Base-by-base conservation (phyloP, 2,888 invertebrate species). In the Allacma fusca region DNA sequence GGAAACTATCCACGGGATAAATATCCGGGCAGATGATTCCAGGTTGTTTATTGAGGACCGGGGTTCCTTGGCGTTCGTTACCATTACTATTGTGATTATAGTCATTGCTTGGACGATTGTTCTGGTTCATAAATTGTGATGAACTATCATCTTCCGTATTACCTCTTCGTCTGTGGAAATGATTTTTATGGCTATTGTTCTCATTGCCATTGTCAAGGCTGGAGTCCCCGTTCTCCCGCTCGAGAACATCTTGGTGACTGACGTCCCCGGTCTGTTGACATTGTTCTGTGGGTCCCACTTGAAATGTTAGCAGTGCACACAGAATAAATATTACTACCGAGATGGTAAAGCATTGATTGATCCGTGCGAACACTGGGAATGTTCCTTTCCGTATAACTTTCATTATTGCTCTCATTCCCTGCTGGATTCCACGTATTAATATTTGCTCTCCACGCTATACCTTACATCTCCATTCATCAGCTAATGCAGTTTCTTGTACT, bases 1-100 rank as follows among this genome's bases (percentile, higher is more conserved):
- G 78, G 67, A 76, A 75, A 34, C 75, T 65, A 26, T 78, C 76
- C 13, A 78, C 23, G 21, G 78, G 78, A 43, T 71, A 71, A 70
- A 70, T 70, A 70, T 70, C 70, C 23, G 70, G 70, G 28, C 70
- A 70, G 26, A 70, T 70, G 19, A 70, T 28, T 50, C 70, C 70
- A 23, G 70, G 70, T 26, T 70, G 70, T 70, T 70, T 70, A 29
- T 67, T 67, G 19, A 70, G 19, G 7, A 70, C 70, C 28, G 50
- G 50, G 50, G 26, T 50, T 1, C 70, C 70, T 26, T 70, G 40
- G 5, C 70, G 44, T 24, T 70, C 70, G 19, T 21, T 40, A 43
- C 23, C 43, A 23, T 70, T 50, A 50, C 24, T 44, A 50, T 70
- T 70, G 2, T 19, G 24, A 24, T 26, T 44, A 70, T 24, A 23